These are phyloP conservation scores for Ceyx melanurus DNA, from an alignment of 2,113 vertebrate genomes.

Conservation along the genomic window DNA sequence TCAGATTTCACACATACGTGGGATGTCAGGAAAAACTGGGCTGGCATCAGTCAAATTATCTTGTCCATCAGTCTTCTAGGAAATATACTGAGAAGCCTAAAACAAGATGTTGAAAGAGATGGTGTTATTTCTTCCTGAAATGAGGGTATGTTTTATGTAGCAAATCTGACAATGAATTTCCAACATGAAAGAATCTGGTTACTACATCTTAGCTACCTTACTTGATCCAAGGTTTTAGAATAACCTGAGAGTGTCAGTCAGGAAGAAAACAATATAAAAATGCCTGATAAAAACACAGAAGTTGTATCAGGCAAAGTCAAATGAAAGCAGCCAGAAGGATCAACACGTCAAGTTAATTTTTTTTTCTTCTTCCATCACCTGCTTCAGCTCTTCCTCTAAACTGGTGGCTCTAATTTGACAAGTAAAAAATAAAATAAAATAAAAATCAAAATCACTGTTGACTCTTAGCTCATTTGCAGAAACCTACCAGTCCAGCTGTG, in stretches of 20 bases:
- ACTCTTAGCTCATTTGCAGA: not conserved
- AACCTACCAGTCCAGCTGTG: not conserved
- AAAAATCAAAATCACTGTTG: not conserved
- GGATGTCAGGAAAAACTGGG: slow-evolving; percentile 42
- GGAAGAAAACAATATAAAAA: slow-evolving; percentile 53
- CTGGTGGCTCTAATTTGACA: not conserved
- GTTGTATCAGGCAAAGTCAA: slow-evolving; percentile 23
- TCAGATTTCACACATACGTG: not conserved
- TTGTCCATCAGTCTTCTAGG: slow-evolving; percentile 52
- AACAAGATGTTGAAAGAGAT: slow-evolving; percentile 52
- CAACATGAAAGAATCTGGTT: slow-evolving; percentile 44
- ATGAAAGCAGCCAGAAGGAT: slow-evolving; percentile 13
- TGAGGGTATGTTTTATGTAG: slow-evolving; percentile 53
- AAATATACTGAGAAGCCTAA: slow-evolving; percentile 36
- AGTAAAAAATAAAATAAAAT: not conserved
- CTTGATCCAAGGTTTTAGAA: slow-evolving; percentile 63
- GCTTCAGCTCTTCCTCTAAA: not conserved
- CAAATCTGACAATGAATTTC: slow-evolving; percentile 61
- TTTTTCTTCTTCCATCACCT: not conserved
- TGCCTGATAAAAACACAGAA: slow-evolving; percentile 12
- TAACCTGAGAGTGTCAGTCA: slow-evolving; percentile 34
- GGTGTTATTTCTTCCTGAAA: slow-evolving; percentile 59
- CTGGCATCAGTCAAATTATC: slow-evolving; percentile 58
- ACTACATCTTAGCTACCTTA: slow-evolving; percentile 44
- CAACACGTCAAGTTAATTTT: not conserved